A percentile compares a stretch with the other conserved stretches of the same genome.
Conservation (phyloP, 1,140 invertebrate species). For the Habropoda laboriosa region DNA sequence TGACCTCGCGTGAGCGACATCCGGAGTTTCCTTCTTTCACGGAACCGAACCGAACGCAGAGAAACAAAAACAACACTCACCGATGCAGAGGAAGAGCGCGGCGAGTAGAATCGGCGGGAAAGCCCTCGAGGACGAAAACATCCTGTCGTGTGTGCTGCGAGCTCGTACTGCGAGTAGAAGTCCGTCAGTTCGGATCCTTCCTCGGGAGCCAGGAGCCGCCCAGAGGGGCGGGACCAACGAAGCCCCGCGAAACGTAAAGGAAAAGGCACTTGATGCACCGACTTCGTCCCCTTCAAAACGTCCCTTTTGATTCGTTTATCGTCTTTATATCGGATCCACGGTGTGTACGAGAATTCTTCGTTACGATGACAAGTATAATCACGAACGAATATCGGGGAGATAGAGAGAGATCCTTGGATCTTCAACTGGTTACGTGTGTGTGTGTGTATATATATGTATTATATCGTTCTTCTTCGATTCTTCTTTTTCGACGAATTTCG, state of each 20-base stretch:
- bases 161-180: slow-evolving; percentile 24
- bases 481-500: not conserved
- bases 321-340: not conserved
- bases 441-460: too few species aligned
- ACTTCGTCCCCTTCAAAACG: not conserved
- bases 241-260: slow-evolving; percentile 36
- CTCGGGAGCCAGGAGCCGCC: slow-evolving; percentile 28
- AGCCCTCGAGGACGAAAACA: slow-evolving; percentile 60
- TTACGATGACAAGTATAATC: not conserved
- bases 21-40: too few species aligned
- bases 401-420: too few species aligned
- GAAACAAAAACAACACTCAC: slow-evolving; percentile 68
- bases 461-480: too few species aligned
- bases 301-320: slow-evolving; percentile 15
- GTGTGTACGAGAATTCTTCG: not conserved
- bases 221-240: slow-evolving; percentile 19
- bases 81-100: slow-evolving; percentile 69
- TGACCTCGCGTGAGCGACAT: not conserved
- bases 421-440: too few species aligned
- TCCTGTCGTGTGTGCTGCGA: slow-evolving; percentile 27
- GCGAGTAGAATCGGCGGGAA: slow-evolving; percentile 69
- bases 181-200: slow-evolving; percentile 38
- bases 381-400: not conserved
- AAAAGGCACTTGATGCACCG: slow-evolving; percentile 56
- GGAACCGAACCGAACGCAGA: too few species aligned